Base-by-base conservation (phyloP, 2,888 invertebrate genomes). In the Agrochola litura region DNA sequence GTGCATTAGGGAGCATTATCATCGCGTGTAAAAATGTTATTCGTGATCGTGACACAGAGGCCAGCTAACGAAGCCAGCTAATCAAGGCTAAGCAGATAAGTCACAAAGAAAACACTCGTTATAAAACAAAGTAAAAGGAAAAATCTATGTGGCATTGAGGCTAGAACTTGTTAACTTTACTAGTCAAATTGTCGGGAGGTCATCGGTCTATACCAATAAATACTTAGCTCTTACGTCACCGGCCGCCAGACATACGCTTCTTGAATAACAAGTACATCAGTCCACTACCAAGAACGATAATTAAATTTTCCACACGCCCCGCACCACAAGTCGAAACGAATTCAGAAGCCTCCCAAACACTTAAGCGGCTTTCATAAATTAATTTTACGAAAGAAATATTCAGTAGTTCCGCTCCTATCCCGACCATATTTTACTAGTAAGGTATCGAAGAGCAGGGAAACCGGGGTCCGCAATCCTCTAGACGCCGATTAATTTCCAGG, bases 231-330 rank as follows among this genome's bases (percentile, higher is more conserved):
- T 95, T 93, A 93, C 96, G 96, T 96, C 96, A 96, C 86, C 93
- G 90, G 89, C 90, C 91, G 94, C 89, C 92, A 92, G 94, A 92
- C 93, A 91, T 88, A 95, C 96, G 95, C 91, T 89, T 91, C 91
- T 92, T 92, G 96, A 95, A 96, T 96, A 95, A 92, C 93, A 96
- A 96, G 93, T 92, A 94, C 91, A 89, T 89, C 90, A 90, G 91
- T 91, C 92, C 92, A 92, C 88, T 92, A 92, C 90, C 92, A 89
- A 93, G 92, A 92, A 91, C 90, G 92, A 94, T 95, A 95, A 96
- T 96, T 96, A 95, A 94, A 95, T 95, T 96, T 96, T 94, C 95
- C 93, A 95, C 95, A 92, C 94, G 91, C 92, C 90, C 89, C 82
- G 87, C 88, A 89, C 90, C 88, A 91, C 90, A 85, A 88, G 79